phyloP scores from a whole-genome alignment of 2,888 invertebrate genomes.

The Platerodrilus igneus region DNA sequence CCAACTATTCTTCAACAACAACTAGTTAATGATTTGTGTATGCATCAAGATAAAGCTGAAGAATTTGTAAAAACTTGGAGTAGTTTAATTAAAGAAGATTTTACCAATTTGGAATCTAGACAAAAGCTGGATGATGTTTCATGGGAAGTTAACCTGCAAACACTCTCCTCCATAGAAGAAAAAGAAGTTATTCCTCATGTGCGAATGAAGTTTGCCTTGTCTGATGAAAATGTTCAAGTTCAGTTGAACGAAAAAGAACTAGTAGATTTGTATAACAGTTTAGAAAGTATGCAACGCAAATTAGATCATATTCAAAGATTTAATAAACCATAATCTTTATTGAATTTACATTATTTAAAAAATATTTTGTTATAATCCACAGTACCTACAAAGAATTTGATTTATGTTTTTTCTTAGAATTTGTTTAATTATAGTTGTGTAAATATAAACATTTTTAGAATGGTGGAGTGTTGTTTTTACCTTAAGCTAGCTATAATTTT shows the following conservation, averaged over 20 bases:
- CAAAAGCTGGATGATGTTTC: constrained; percentile 52
- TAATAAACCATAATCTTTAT: too few species aligned
- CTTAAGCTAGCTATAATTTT: too few species aligned
- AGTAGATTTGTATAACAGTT: constrained; percentile 50
- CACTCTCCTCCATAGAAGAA: constrained; percentile 48
- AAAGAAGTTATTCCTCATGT: constrained; percentile 49
- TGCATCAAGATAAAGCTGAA: constrained; percentile 53
- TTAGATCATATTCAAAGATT: constrained; percentile 36
- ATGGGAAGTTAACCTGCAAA: constrained; percentile 55
- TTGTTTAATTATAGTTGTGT: too few species aligned
- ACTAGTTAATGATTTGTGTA: constrained; percentile 48
- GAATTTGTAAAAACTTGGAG: constrained; percentile 54
- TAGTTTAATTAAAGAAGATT: constrained; percentile 50
- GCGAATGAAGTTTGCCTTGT: constrained; percentile 49
- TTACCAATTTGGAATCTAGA: constrained; percentile 49
- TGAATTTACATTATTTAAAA: too few species aligned
- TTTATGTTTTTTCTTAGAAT: too few species aligned
- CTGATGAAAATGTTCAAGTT: constrained; percentile 47
- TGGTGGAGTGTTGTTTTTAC: too few species aligned
- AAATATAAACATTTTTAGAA: too few species aligned
- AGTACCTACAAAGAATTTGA: too few species aligned
- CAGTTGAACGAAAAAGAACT: constrained; percentile 53
- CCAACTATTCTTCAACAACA: constrained; percentile 52
- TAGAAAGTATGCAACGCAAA: constrained; percentile 52
- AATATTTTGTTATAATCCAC: too few species aligned